These are phyloP conservation scores for Alloscopus bannaensis DNA, from an alignment of 2,888 invertebrate species.

Conservation along the genomic window DNA sequence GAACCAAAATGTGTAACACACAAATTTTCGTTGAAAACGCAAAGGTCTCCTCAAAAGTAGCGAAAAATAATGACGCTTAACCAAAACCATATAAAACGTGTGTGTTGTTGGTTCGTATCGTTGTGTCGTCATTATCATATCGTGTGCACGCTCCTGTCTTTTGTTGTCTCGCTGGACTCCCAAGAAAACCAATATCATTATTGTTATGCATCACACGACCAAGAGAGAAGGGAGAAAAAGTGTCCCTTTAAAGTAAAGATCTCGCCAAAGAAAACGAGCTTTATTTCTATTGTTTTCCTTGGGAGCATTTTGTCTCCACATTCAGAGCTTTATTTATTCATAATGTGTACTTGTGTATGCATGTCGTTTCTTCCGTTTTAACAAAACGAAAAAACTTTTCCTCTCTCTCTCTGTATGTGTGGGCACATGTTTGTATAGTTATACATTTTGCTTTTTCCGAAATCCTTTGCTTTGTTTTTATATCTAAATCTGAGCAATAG, in stretches of 20 bases:
- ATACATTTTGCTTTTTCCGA: too few relatives aligned
- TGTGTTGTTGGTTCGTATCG: too few relatives aligned
- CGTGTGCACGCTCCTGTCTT: neutral
- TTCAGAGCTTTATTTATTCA: slow-evolving; percentile 35
- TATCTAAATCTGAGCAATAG: too few relatives aligned
- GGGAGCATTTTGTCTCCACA: neutral
- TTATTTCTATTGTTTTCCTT: neutral
- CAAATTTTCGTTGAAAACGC: slow-evolving; percentile 6
- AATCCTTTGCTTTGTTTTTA: too few relatives aligned
- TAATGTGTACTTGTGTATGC: slow-evolving; percentile 44
- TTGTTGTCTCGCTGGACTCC: neutral
- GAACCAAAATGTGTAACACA: slow-evolving; percentile 15
- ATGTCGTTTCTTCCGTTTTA: slow-evolving; percentile 50
- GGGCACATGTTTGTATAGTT: too few relatives aligned
- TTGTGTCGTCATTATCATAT: slow-evolving; percentile 14
- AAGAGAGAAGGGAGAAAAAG: too few relatives aligned
- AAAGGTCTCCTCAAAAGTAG: too few relatives aligned
- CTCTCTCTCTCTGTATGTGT: neutral
- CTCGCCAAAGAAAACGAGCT: too few relatives aligned
- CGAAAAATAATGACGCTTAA: slow-evolving; percentile 53
- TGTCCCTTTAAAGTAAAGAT: too few relatives aligned
- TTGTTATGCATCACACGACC: too few relatives aligned
- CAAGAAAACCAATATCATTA: neutral
- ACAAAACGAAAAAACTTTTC: slow-evolving; percentile 26
- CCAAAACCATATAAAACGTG: too few relatives aligned